Evolutionary conservation across 2,888 invertebrate species (phyloP).

Genomic region (Lasioglossum villosulum): DNA sequence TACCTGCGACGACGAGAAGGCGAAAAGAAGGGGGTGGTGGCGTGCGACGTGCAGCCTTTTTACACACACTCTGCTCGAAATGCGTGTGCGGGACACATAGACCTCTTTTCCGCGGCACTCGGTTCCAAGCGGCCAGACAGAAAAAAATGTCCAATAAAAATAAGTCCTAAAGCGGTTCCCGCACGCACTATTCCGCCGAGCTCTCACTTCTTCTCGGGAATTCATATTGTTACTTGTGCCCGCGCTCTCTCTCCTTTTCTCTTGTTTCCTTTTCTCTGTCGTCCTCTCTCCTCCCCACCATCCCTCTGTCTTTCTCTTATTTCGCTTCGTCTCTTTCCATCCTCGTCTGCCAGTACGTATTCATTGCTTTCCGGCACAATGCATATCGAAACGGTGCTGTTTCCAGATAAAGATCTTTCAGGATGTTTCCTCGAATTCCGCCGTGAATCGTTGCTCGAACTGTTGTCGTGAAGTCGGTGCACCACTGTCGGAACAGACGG

Average conservation of each 20-base stretch:
- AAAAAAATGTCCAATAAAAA: slow-evolving; percentile 76
- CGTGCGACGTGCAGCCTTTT: slow-evolving; percentile 54
- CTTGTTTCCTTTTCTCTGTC: neutral
- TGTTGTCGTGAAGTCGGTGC: neutral
- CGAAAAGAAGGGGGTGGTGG: slow-evolving; percentile 43
- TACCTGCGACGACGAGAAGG: slow-evolving; percentile 39
- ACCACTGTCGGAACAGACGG: no score
- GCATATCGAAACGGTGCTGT: slow-evolving; percentile 19
- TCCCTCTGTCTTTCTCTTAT: slow-evolving; percentile 3
- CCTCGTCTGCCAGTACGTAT: slow-evolving; percentile 4
- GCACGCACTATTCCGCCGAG: slow-evolving; percentile 55
- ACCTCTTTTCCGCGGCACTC: slow-evolving; percentile 68
- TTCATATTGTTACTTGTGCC: slow-evolving; percentile 43
- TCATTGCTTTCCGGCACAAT: neutral
- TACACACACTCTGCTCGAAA: slow-evolving; percentile 28
- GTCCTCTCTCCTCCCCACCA: neutral
- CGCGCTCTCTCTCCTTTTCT: neutral
- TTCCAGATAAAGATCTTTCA: slow-evolving; percentile 7
- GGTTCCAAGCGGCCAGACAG: slow-evolving; percentile 70
- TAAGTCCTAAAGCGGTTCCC: slow-evolving; percentile 76
- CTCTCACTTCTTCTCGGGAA: slow-evolving; percentile 44
- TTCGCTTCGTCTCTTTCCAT: slow-evolving; percentile 8
- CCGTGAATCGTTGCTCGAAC: neutral
- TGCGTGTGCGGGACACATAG: slow-evolving; percentile 41
- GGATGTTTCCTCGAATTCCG: neutral